Evolutionary conservation across 2,888 invertebrate genomes (phyloP).

Genomic region (Pristionchus exspectatus): DNA sequence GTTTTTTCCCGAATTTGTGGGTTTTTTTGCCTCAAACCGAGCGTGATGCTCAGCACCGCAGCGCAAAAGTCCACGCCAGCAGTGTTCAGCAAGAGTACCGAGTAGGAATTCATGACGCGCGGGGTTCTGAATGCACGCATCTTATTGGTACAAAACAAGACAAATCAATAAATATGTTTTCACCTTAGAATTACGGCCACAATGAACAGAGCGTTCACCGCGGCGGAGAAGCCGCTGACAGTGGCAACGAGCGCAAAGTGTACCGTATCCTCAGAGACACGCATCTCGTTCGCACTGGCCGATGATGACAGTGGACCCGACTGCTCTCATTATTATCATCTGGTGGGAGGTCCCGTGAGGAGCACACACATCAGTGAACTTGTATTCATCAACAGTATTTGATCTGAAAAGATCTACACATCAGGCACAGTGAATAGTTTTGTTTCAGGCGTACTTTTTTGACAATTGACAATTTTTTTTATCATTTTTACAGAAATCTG

Average conservation of each 20-base stretch:
- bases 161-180: background rate
- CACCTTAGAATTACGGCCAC: background rate
- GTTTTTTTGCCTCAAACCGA: background rate
- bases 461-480: too few relatives aligned
- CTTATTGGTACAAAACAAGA: background rate
- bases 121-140: constrained; percentile 4
- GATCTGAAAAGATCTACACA: too few relatives aligned
- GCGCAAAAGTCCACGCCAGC: constrained; percentile 1
- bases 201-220: background rate
- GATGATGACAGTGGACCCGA: background rate
- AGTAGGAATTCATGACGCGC: constrained; percentile 2
- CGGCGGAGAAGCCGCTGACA: background rate
- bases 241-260: background rate
- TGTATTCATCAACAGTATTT: too few relatives aligned
- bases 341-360: background rate
- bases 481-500: too few relatives aligned
- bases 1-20: background rate
- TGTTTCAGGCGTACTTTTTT: too few relatives aligned
- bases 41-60: background rate
- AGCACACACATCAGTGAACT: background rate
- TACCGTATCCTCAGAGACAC: background rate
- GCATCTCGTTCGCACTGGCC: background rate
- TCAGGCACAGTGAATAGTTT: too few relatives aligned
- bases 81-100: background rate
- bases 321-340: background rate